phyloP scores from a whole-genome alignment of 2,888 invertebrate genomes.

The Embidobia sp. region DNA sequence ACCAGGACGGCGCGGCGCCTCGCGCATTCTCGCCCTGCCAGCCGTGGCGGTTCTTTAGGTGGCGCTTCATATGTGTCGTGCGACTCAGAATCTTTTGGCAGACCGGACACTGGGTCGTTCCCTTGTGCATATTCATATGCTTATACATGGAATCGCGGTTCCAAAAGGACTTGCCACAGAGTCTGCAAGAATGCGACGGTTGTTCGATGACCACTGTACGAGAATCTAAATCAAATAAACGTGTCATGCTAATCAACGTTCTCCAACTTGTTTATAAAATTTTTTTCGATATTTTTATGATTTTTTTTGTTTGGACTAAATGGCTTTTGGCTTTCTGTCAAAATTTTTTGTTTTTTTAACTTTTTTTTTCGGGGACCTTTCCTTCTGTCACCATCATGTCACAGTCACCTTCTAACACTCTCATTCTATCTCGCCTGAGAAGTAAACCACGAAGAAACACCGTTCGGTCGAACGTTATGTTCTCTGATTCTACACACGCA shows the following conservation, averaged over 20 bases:
- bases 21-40: conserved; percentile 75
- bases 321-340: conserved; percentile 43
- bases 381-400: conserved; percentile 53
- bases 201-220: conserved; percentile 81
- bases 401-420: conserved; percentile 60
- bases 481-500: no score
- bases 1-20: conserved; percentile 65
- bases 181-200: conserved; percentile 81
- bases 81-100: conserved; percentile 82
- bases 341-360: background rate
- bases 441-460: no score
- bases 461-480: no score
- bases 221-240: conserved; percentile 80
- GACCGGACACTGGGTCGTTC: conserved; percentile 82
- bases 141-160: conserved; percentile 83
- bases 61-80: conserved; percentile 81
- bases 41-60: conserved; percentile 80
- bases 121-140: conserved; percentile 83
- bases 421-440: conserved; percentile 49
- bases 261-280: no score
- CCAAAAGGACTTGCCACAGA: conserved; percentile 82
- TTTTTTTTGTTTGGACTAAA: no score
- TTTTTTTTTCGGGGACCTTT: conserved; percentile 33
- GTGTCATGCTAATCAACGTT: conserved; percentile 63
- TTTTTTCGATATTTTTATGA: no score